These are phyloP conservation scores for Ptychadena robeensis DNA, from an alignment of 2,797 vertebrate genomes.

Conservation along the genomic window DNA sequence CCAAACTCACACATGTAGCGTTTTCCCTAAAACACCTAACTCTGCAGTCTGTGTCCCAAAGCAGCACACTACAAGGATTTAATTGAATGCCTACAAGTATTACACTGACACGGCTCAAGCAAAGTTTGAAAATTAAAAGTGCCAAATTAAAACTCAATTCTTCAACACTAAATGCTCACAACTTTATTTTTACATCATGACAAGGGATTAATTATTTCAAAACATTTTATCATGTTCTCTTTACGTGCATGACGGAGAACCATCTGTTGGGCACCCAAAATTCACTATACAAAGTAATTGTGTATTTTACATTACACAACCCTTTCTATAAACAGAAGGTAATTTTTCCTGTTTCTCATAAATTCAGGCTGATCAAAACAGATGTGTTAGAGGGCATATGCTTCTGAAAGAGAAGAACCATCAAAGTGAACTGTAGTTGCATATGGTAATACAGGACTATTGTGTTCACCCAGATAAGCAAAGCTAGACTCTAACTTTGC, in stretches of 20 bases:
- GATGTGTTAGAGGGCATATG: conserved; percentile 47
- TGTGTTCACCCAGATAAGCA: neutral
- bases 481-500: neutral
- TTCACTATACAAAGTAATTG: conserved; percentile 45
- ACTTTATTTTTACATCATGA: neutral
- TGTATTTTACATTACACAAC: conserved; percentile 25
- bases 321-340: conserved; percentile 38
- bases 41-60: neutral
- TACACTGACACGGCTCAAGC: neutral
- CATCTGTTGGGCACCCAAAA: conserved; percentile 39
- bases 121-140: neutral
- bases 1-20: conserved; percentile 22
- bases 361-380: conserved; percentile 48
- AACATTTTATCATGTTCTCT: conserved; percentile 9
- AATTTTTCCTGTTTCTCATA: conserved; percentile 32
- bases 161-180: neutral
- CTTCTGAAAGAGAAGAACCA: conserved; percentile 29
- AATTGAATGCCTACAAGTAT: neutral
- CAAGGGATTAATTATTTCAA: conserved; percentile 12
- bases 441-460: conserved; percentile 1
- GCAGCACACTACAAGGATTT: neutral
- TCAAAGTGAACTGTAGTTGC: conserved; percentile 44
- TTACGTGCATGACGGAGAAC: conserved; percentile 18
- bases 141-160: neutral
- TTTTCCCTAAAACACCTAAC: conserved; percentile 2